Percentiles rank a stretch among this genome's conserved stretches.
These are phyloP conservation scores for Limanda limanda DNA, from an alignment of 2,113 vertebrate genomes.

Conservation along the genomic window DNA sequence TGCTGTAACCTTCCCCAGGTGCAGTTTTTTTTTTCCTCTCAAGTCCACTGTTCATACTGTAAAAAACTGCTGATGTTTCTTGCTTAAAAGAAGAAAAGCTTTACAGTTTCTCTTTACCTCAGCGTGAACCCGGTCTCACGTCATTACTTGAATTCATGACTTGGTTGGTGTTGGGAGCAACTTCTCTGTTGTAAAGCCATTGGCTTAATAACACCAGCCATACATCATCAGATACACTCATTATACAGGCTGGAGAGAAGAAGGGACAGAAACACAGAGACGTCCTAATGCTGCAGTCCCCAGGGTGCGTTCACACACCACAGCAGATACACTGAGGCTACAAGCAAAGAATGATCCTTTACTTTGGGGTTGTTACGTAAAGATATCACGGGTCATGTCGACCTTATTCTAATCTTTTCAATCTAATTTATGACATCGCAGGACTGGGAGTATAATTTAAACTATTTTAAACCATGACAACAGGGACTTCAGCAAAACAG, in stretches of 20 bases:
- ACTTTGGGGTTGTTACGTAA: neutral
- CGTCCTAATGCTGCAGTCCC: neutral
- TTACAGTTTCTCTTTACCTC: constrained; percentile 22
- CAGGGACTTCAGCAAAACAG: too few relatives aligned
- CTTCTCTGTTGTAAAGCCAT: constrained; percentile 22
- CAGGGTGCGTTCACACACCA: neutral
- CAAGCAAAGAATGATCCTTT: neutral
- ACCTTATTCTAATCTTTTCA: too few relatives aligned
- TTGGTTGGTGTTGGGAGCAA: constrained; percentile 32
- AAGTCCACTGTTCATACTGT: neutral
- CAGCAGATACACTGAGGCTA: neutral
- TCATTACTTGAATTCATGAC: constrained; percentile 58
- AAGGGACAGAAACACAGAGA: neutral
- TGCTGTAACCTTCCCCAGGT: neutral
- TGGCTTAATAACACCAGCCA: constrained; percentile 49
- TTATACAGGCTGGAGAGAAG: neutral
- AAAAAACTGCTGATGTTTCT: constrained; percentile 20
- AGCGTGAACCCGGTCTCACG: constrained; percentile 36
- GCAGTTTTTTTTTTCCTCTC: neutral
- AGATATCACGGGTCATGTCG: neutral
- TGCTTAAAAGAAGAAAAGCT: constrained; percentile 7
- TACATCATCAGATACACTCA: constrained; percentile 42
- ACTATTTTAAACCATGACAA: too few relatives aligned
- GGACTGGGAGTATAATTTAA: too few relatives aligned
- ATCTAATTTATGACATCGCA: too few relatives aligned